These are phyloP conservation scores for Fragum sueziense DNA, from an alignment of 2,888 invertebrate genomes.

Conservation along the genomic window DNA sequence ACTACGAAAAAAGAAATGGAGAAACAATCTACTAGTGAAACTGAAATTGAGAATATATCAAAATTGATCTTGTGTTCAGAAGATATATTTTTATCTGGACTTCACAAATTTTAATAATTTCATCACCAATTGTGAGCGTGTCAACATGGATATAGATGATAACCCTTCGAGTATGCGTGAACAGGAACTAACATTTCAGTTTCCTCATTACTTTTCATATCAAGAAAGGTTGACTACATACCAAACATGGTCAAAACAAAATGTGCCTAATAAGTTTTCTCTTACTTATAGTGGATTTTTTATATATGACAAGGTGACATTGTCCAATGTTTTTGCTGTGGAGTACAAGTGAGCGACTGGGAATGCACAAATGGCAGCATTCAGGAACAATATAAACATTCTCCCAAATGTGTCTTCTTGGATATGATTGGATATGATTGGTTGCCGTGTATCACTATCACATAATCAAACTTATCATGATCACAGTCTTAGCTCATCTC, in stretches of 20 bases:
- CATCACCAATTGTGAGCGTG: background rate
- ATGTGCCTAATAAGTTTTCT: background rate
- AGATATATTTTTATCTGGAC: too few species aligned
- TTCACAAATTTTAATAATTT: too few species aligned
- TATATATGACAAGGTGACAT: background rate
- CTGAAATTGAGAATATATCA: too few species aligned
- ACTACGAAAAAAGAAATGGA: too few species aligned
- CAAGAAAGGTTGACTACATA: background rate
- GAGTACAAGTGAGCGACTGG: background rate
- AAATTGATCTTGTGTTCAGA: too few species aligned
- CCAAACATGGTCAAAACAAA: background rate
- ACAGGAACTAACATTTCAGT: background rate
- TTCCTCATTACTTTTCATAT: background rate
- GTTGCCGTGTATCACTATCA: background rate
- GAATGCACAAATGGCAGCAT: background rate
- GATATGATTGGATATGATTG: conserved; percentile 8
- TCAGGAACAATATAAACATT: conserved; percentile 7
- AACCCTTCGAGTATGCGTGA: background rate
- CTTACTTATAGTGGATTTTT: background rate
- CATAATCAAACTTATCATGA: background rate
- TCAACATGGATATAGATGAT: background rate
- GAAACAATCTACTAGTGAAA: too few species aligned
- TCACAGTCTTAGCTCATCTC: conserved; percentile 1
- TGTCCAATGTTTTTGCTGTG: background rate
- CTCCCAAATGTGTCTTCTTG: conserved; percentile 3